Percentiles rank a stretch among this genome's conserved stretches.
Conservation (phyloP, 2,888 invertebrate species). For the Tetramorium bicarinatum region DNA sequence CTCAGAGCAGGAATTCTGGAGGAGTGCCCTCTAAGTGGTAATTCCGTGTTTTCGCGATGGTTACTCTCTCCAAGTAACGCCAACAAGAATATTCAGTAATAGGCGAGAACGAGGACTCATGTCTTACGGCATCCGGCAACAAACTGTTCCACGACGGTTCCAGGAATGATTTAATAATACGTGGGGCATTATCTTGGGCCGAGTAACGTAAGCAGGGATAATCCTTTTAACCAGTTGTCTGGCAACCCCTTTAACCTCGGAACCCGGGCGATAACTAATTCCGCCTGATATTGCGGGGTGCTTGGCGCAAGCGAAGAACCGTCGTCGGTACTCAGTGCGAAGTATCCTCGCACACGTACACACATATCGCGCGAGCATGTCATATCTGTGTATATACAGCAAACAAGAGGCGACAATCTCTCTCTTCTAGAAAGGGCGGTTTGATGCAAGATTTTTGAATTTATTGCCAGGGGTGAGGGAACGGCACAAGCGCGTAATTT, state of each 20-base stretch:
- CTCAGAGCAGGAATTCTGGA: slow-evolving; percentile 14
- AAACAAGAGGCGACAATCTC: slow-evolving; percentile 29
- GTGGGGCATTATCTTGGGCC: slow-evolving; percentile 81
- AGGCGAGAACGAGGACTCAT: slow-evolving; percentile 43
- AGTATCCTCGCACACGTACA: slow-evolving; percentile 47
- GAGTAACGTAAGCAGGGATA: slow-evolving; percentile 83
- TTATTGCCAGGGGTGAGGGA: slow-evolving; percentile 72
- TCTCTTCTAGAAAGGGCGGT: slow-evolving; percentile 52
- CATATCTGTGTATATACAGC: slow-evolving; percentile 28
- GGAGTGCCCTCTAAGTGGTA: slow-evolving; percentile 55
- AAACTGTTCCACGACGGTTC: slow-evolving; percentile 66
- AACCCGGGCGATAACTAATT: slow-evolving; percentile 83
- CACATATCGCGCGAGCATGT: slow-evolving; percentile 22
- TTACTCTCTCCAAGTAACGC: slow-evolving; percentile 55
- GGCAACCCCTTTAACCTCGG: slow-evolving; percentile 83
- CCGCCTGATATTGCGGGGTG: slow-evolving; percentile 80
- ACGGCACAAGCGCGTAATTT: slow-evolving; percentile 66
- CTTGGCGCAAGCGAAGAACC: slow-evolving; percentile 48
- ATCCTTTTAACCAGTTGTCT: slow-evolving; percentile 85
- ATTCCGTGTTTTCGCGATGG: slow-evolving; percentile 62
- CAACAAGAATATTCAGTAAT: slow-evolving; percentile 52
- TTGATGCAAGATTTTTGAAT: slow-evolving; percentile 77
- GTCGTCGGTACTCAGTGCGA: slow-evolving; percentile 17
- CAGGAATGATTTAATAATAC: slow-evolving; percentile 84
- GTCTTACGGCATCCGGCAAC: slow-evolving; percentile 64